A percentile compares a stretch with the other conserved stretches of the same genome.
Conservation (phyloP, 2,888 invertebrate species). For the Teinopalpus imperialis region DNA sequence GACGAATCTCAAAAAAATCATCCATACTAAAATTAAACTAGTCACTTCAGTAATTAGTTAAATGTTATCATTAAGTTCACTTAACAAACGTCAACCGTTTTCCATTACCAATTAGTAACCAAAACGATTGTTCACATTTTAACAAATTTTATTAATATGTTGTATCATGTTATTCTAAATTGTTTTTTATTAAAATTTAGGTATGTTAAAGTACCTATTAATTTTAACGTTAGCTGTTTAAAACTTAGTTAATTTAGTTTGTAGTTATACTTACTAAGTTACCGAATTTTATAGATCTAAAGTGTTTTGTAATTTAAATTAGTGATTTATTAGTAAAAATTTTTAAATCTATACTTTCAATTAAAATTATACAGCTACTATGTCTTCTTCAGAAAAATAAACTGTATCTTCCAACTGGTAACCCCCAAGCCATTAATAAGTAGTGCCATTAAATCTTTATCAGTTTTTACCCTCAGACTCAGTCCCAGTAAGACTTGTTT, state of each 20-base stretch:
- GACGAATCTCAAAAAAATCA: slow-evolving; percentile 31
- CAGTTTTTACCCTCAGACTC: neutral
- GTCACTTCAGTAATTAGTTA: slow-evolving; percentile 38
- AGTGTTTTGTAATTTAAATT: slow-evolving; percentile 25
- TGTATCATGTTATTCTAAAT: slow-evolving; percentile 62
- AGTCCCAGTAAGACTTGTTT: no score
- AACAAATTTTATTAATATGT: slow-evolving; percentile 77
- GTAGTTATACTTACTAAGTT: slow-evolving; percentile 44
- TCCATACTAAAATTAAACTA: slow-evolving; percentile 35
- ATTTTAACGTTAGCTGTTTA: slow-evolving; percentile 50
- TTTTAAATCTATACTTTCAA: slow-evolving; percentile 2
- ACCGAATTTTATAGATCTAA: slow-evolving; percentile 37
- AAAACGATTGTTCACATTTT: slow-evolving; percentile 75
- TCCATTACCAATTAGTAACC: slow-evolving; percentile 61
- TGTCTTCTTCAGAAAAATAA: no score
- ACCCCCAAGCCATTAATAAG: slow-evolving; percentile 33
- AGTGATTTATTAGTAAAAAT: slow-evolving; percentile 13
- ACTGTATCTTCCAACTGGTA: slow-evolving; percentile 36
- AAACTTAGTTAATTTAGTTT: slow-evolving; percentile 48
- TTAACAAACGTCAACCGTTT: slow-evolving; percentile 42
- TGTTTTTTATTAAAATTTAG: slow-evolving; percentile 60
- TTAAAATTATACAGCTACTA: slow-evolving; percentile 17
- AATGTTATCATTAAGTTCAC: slow-evolving; percentile 38
- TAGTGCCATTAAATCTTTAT: slow-evolving; percentile 28
- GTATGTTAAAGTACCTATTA: slow-evolving; percentile 61